Conservation (phyloP, 2,888 invertebrate species). For the Mycalesis mineus region DNA sequence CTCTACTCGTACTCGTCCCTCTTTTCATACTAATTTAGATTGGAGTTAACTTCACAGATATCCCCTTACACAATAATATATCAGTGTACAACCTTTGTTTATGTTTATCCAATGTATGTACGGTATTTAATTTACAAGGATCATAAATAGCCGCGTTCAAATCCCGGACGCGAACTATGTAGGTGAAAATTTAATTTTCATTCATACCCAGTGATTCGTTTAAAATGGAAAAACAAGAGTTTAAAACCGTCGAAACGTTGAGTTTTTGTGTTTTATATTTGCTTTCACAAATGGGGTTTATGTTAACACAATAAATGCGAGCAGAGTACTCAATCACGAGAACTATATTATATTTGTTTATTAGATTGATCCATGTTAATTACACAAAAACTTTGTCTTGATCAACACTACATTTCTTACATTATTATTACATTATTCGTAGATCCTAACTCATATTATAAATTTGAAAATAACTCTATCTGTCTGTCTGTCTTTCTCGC, state of each 20-base stretch:
- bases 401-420: no score
- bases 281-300: neutral
- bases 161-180: constrained; percentile 17
- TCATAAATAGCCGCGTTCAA: constrained; percentile 26
- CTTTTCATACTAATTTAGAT: neutral
- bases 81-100: constrained; percentile 7
- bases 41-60: constrained; percentile 2
- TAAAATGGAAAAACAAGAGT: constrained; percentile 35
- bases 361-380: no score
- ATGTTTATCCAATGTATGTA: constrained; percentile 17
- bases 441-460: no score
- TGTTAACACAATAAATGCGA: neutral
- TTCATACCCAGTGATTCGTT: constrained; percentile 32
- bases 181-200: constrained; percentile 30
- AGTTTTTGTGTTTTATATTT: constrained; percentile 1
- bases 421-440: no score
- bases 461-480: no score
- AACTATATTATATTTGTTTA: no score
- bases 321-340: neutral
- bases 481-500: no score
- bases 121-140: constrained; percentile 29
- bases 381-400: no score
- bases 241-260: neutral
- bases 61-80: constrained; percentile 7
- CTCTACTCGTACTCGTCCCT: no score